Percentiles rank a stretch among this genome's conserved stretches.
Evolutionary conservation across 2,797 vertebrate genomes (phyloP).

Genomic region (Catostomus latipinnis): DNA sequence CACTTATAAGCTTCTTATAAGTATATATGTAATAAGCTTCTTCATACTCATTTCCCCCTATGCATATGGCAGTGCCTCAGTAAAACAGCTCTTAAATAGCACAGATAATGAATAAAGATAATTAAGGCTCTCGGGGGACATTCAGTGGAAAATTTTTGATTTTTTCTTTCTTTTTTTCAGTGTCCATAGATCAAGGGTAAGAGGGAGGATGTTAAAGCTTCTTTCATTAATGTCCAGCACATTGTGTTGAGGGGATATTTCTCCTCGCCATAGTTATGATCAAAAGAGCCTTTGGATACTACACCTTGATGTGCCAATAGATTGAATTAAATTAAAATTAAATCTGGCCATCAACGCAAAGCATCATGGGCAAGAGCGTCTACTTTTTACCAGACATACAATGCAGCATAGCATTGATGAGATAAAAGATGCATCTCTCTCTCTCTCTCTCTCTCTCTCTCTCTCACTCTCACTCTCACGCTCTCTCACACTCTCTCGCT

Average conservation of each 20-base stretch:
- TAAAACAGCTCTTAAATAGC: slow-evolving; percentile 5
- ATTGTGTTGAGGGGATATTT: slow-evolving; percentile 70
- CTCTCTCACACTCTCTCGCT: not conserved
- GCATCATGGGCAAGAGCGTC: slow-evolving; percentile 71
- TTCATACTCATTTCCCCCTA: slow-evolving; percentile 18
- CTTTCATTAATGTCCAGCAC: slow-evolving; percentile 34
- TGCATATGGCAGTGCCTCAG: not conserved
- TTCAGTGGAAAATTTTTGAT: not conserved
- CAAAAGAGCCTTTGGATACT: slow-evolving; percentile 69
- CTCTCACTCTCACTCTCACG: not conserved
- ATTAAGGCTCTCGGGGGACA: not conserved
- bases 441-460: not conserved
- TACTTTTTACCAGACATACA: slow-evolving; percentile 11
- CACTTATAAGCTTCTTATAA: too few relatives aligned
- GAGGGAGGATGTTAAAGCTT: not conserved
- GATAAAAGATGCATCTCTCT: not conserved
- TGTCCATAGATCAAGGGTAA: not conserved
- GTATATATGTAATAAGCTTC: not conserved
- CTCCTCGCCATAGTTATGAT: slow-evolving; percentile 73
- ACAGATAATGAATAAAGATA: slow-evolving; percentile 6
- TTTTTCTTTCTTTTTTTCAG: not conserved
- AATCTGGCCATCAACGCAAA: slow-evolving; percentile 59
- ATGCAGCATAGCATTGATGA: slow-evolving; percentile 7
- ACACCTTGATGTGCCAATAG: slow-evolving; percentile 72
- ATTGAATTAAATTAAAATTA: slow-evolving; percentile 54